Conservation (phyloP, 1,140 invertebrate species). For the Pentalonia nigronervosa region DNA sequence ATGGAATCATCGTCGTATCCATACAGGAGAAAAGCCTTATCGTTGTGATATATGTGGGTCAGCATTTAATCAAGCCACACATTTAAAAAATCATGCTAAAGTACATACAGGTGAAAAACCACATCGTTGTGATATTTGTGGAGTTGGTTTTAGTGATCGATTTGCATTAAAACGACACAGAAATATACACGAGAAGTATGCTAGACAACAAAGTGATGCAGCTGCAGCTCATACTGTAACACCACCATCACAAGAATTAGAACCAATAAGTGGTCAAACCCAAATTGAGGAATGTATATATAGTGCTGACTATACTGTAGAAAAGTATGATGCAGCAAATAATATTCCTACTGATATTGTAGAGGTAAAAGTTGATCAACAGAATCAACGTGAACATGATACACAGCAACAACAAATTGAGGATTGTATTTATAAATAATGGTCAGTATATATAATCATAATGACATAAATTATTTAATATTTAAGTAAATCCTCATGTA, state of each 20-base stretch:
- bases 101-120: conserved; percentile 65
- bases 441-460: not conserved
- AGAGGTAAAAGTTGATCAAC: conserved; percentile 56
- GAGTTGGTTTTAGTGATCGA: conserved; percentile 84
- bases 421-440: conserved; percentile 56
- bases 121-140: conserved; percentile 78
- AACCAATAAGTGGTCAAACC: conserved; percentile 46
- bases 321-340: conserved; percentile 49
- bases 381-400: conserved; percentile 51
- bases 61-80: conserved; percentile 86
- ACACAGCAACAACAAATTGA: conserved; percentile 47
- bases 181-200: conserved; percentile 81
- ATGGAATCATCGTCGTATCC: conserved; percentile 92
- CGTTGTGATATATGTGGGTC: conserved; percentile 83
- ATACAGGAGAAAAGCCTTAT: conserved; percentile 91
- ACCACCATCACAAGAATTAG: conserved; percentile 46
- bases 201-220: conserved; percentile 63
- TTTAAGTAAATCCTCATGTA: not conserved
- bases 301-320: conserved; percentile 47
- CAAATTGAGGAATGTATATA: conserved; percentile 56
- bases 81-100: conserved; percentile 85
- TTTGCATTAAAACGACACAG: conserved; percentile 80
- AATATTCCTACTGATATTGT: conserved; percentile 55
- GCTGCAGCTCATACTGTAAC: conserved; percentile 34
- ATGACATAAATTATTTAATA: not conserved